Percentiles rank a stretch among this genome's conserved stretches.
These are phyloP conservation scores for Turdus rufiventris DNA, from an alignment of 2,113 vertebrate genomes.

Conservation along the genomic window DNA sequence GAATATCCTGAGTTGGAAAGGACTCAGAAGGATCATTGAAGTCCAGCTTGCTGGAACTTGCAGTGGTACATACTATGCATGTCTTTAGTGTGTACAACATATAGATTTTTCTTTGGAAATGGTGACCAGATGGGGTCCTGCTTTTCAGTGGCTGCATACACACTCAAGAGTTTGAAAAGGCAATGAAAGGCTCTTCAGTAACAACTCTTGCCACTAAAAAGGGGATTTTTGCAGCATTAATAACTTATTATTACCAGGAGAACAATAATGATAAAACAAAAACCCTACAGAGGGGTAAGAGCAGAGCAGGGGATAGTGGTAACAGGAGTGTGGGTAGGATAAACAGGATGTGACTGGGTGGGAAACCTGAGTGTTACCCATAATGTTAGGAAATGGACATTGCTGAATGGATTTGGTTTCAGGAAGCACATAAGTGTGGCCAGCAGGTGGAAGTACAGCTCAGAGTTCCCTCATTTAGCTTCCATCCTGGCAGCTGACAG, in stretches of 20 bases:
- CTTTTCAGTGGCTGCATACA: background rate
- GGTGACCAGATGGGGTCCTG: background rate
- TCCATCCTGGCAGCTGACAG: background rate
- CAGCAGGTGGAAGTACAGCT: constrained; percentile 53
- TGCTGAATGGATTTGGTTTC: background rate
- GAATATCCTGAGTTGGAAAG: background rate
- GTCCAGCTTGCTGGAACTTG: background rate
- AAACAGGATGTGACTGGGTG: background rate
- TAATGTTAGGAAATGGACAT: background rate
- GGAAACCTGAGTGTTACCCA: background rate
- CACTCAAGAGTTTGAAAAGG: background rate
- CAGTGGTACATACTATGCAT: accelerated
- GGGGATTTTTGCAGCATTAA: background rate
- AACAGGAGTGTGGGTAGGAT: background rate
- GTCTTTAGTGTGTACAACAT: background rate
- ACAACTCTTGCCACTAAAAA: background rate
- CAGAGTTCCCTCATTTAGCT: background rate
- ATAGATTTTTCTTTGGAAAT: background rate
- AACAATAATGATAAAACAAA: background rate
- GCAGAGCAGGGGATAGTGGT: background rate
- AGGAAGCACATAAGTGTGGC: background rate
- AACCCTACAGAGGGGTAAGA: background rate
- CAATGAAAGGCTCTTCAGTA: background rate
- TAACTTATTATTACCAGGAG: background rate
- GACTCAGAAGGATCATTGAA: background rate